These are phyloP conservation scores for Cyaniris semiargus DNA, from an alignment of 2,888 invertebrate genomes.

Conservation along the genomic window DNA sequence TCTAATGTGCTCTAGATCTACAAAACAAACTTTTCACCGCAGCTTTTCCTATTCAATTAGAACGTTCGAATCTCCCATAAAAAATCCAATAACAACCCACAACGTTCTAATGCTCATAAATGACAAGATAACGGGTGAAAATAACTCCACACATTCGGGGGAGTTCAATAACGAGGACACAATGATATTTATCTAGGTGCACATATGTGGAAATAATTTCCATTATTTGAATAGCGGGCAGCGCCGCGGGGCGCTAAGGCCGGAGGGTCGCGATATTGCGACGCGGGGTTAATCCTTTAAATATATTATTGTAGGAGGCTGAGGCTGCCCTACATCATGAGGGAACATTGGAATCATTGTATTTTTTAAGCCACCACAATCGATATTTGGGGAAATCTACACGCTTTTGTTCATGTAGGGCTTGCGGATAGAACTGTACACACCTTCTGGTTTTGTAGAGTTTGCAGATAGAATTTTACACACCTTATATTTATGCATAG, in stretches of 20 bases:
- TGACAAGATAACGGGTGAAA: conserved; percentile 59
- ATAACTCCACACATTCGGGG: conserved; percentile 65
- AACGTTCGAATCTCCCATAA: neutral
- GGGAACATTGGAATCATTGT: conserved; percentile 46
- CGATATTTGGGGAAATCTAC: neutral
- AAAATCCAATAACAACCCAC: neutral
- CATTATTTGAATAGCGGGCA: conserved; percentile 76
- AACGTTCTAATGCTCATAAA: conserved; percentile 20
- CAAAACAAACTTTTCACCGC: neutral
- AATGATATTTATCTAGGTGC: conserved; percentile 79
- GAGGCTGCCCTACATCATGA: conserved; percentile 62
- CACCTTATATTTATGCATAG: too few species aligned
- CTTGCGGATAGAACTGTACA: too few species aligned
- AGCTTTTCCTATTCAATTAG: neutral
- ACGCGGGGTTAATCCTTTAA: conserved; percentile 78
- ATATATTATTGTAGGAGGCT: conserved; percentile 78
- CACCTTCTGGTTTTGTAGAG: too few species aligned
- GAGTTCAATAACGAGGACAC: conserved; percentile 71
- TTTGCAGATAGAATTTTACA: too few species aligned
- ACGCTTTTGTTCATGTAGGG: neutral
- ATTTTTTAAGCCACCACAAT: conserved; percentile 24
- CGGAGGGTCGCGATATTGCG: conserved; percentile 77
- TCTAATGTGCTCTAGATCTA: neutral
- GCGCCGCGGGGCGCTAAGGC: conserved; percentile 51
- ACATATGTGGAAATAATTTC: conserved; percentile 80